These are phyloP conservation scores for Drosophila bipectinata DNA, from an alignment of 1,140 invertebrate species.

Conservation along the genomic window DNA sequence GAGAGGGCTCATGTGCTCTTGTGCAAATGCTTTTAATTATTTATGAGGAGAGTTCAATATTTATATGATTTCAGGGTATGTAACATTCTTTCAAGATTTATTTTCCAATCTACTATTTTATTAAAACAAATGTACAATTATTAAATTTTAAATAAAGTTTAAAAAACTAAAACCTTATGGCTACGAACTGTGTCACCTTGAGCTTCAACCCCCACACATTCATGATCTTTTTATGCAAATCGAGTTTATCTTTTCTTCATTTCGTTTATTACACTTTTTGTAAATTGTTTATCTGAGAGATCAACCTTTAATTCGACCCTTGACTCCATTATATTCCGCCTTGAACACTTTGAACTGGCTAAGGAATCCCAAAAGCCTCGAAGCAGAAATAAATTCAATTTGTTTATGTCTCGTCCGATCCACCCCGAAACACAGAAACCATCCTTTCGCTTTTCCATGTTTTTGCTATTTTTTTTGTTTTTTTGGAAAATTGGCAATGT, in stretches of 20 bases:
- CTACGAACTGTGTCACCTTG: not conserved
- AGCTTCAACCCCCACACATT: not conserved
- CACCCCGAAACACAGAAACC: not conserved
- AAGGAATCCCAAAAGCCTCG: not conserved
- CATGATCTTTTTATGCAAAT: too few species aligned
- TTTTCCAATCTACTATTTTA: too few species aligned
- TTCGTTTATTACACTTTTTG: not conserved
- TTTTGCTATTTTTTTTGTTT: constrained; percentile 17
- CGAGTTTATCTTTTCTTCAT: not conserved
- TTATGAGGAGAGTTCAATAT: too few species aligned
- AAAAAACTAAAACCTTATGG: too few species aligned
- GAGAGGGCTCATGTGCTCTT: too few species aligned
- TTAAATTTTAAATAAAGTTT: too few species aligned
- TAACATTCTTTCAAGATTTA: too few species aligned
- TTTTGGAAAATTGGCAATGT: constrained; percentile 59
- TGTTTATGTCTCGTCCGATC: constrained; percentile 18
- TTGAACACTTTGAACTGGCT: not conserved
- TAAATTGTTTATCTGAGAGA: constrained; percentile 6
- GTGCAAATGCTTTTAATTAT: too few species aligned
- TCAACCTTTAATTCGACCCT: constrained; percentile 1
- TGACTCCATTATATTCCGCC: constrained; percentile 1
- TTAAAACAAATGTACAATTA: too few species aligned
- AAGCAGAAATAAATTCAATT: constrained; percentile 30
- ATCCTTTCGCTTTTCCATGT: constrained; percentile 15
- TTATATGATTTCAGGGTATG: too few species aligned